phyloP scores from a whole-genome alignment of 2,888 invertebrate species.

The Synergus umbraculus region DNA sequence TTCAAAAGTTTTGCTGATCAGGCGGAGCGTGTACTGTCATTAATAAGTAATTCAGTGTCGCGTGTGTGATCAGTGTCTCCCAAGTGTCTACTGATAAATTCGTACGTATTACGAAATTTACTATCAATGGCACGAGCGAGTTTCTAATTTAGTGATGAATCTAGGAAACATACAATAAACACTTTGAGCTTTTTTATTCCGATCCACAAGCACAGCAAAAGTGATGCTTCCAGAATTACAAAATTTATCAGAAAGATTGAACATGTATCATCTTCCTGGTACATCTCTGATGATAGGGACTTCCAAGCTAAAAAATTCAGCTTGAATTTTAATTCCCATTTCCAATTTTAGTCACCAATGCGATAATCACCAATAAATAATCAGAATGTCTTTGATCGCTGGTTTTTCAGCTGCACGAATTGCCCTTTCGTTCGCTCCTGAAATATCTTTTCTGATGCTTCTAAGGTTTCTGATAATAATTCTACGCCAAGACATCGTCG shows the following conservation, averaged over 20 bases:
- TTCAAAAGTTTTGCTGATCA: neutral
- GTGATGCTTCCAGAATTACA: neutral
- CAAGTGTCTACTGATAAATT: neutral
- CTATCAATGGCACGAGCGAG: neutral
- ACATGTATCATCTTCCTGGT: neutral
- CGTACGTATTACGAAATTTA: neutral
- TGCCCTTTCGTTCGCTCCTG: slow-evolving; percentile 82
- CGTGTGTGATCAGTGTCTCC: neutral
- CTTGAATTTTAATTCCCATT: neutral
- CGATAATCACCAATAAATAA: neutral
- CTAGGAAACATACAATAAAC: neutral
- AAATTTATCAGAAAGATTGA: neutral
- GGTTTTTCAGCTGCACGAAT: slow-evolving; percentile 83
- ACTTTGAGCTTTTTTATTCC: neutral
- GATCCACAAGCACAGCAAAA: neutral
- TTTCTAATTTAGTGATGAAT: neutral
- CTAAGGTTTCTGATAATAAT: slow-evolving; percentile 83
- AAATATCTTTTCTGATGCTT: slow-evolving; percentile 82
- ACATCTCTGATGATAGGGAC: neutral
- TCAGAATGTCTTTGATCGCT: slow-evolving; percentile 67
- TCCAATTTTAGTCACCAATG: neutral
- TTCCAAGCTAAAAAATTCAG: neutral
- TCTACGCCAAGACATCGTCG: slow-evolving; percentile 86
- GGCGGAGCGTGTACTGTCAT: neutral
- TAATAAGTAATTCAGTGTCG: neutral